A percentile compares a stretch with the other conserved stretches of the same genome.
Evolutionary conservation across 1,140 invertebrate species (phyloP).

Genomic region (Heliconius melpomene): DNA sequence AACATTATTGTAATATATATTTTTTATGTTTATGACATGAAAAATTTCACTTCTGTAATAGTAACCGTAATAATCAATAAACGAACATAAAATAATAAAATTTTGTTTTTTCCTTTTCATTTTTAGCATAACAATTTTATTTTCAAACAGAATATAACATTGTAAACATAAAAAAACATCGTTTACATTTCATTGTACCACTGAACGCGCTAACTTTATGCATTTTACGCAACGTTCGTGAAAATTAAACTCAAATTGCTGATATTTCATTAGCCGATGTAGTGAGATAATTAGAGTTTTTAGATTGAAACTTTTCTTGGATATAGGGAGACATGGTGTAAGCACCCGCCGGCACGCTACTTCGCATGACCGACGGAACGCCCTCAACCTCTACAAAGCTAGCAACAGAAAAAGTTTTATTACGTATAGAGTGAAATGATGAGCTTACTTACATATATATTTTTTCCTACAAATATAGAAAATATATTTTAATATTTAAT

Average conservation of each 20-base stretch:
- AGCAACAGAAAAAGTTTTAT: slow-evolving; percentile 34
- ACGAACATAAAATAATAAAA: not conserved
- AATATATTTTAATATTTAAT: too few species aligned
- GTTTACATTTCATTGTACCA: slow-evolving; percentile 21
- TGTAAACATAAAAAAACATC: slow-evolving; percentile 6
- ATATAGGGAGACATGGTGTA: slow-evolving; percentile 52
- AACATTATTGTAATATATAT: too few species aligned
- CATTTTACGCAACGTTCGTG: slow-evolving; percentile 25
- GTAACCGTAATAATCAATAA: not conserved
- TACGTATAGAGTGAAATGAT: not conserved
- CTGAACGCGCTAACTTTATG: slow-evolving; percentile 28
- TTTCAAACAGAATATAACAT: not conserved
- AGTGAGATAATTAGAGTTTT: slow-evolving; percentile 53
- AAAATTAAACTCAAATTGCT: slow-evolving; percentile 34
- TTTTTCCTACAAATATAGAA: not conserved
- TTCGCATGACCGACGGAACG: slow-evolving; percentile 55
- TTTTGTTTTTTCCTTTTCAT: not conserved
- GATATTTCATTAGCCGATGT: slow-evolving; percentile 38
- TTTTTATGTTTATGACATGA: not conserved
- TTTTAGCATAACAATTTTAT: not conserved
- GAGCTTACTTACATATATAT: not conserved
- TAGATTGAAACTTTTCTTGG: slow-evolving; percentile 57
- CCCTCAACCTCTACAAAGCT: slow-evolving; percentile 43
- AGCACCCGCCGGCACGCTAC: slow-evolving; percentile 69
- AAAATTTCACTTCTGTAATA: not conserved